phyloP scores from a whole-genome alignment of 1,140 invertebrate species.

The Drosophila aff. region DNA sequence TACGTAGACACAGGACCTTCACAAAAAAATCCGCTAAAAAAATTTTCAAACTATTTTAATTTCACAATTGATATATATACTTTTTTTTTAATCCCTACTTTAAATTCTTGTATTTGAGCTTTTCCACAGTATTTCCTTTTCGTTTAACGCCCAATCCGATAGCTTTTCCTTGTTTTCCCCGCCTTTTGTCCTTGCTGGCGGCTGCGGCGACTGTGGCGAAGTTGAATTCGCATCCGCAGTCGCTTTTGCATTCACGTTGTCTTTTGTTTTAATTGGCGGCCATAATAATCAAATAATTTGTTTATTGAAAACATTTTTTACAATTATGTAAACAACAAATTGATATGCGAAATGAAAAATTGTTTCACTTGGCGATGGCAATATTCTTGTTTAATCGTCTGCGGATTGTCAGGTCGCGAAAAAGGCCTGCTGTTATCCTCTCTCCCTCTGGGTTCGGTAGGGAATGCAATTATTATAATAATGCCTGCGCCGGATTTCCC shows the following conservation, averaged over 20 bases:
- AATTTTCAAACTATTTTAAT: not conserved
- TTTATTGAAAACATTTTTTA: conserved; percentile 84
- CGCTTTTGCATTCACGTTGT: conserved; percentile 42
- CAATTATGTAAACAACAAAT: conserved; percentile 84
- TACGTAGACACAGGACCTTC: too few relatives aligned
- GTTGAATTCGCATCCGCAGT: conserved; percentile 36
- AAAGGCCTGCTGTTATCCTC: not conserved
- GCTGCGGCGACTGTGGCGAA: conserved; percentile 6
- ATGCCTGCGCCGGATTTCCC: conserved; percentile 40
- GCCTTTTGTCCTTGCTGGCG: conserved; percentile 16
- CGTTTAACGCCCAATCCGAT: not conserved
- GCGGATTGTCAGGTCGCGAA: conserved; percentile 15
- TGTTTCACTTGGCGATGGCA: conserved; percentile 49
- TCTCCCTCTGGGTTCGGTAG: conserved; percentile 3
- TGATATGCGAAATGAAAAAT: conserved; percentile 82
- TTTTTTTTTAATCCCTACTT: too few relatives aligned
- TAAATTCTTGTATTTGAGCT: too few relatives aligned
- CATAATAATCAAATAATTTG: conserved; percentile 84
- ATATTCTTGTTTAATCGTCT: conserved; percentile 50
- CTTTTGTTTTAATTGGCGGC: conserved; percentile 81
- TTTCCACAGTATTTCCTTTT: conserved; percentile 12
- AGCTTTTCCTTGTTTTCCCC: conserved; percentile 22
- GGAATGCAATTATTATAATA: conserved; percentile 84
- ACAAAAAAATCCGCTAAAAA: not conserved
- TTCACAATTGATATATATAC: too few relatives aligned